Evolutionary conservation across 2,888 invertebrate species (phyloP).

Genomic region (Disparrhopalites patrizii): DNA sequence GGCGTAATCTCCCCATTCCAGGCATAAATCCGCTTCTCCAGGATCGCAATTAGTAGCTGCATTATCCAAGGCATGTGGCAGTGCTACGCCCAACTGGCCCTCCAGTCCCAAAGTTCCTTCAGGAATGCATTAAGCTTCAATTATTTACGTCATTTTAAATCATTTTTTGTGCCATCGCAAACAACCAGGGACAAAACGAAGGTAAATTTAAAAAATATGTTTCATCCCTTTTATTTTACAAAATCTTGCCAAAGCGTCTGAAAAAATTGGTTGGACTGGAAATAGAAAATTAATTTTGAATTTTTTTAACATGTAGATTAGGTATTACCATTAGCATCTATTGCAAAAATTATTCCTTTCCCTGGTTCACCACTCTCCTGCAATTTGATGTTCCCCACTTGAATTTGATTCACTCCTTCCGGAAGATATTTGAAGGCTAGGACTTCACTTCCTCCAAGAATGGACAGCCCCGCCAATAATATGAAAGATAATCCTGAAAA

Average conservation of each 20-base stretch:
- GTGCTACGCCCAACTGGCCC: neutral
- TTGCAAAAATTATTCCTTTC: slow-evolving; percentile 2
- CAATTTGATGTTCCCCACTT: slow-evolving; percentile 1
- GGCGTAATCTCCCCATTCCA: slow-evolving; percentile 29
- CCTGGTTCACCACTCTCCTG: neutral
- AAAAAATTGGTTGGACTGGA: neutral
- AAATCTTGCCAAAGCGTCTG: too few relatives aligned
- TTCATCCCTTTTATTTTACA: too few relatives aligned
- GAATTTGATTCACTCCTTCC: neutral
- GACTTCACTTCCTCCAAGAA: too few relatives aligned
- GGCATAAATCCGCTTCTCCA: slow-evolving; percentile 5
- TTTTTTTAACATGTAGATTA: neutral
- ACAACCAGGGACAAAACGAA: too few relatives aligned
- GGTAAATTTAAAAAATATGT: too few relatives aligned
- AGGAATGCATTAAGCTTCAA: neutral
- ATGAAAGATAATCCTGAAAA: too few relatives aligned
- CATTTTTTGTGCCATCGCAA: too few relatives aligned
- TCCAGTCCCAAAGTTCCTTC: neutral
- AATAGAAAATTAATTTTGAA: neutral
- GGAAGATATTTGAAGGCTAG: slow-evolving; percentile 2
- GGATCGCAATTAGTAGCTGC: neutral
- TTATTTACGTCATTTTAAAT: neutral
- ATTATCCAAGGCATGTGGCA: neutral
- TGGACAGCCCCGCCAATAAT: too few relatives aligned
- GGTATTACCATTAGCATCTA: slow-evolving; percentile 10